Evolutionary conservation across 2,888 invertebrate species (phyloP).

Genomic region (Lordiphosa fenestrarum): DNA sequence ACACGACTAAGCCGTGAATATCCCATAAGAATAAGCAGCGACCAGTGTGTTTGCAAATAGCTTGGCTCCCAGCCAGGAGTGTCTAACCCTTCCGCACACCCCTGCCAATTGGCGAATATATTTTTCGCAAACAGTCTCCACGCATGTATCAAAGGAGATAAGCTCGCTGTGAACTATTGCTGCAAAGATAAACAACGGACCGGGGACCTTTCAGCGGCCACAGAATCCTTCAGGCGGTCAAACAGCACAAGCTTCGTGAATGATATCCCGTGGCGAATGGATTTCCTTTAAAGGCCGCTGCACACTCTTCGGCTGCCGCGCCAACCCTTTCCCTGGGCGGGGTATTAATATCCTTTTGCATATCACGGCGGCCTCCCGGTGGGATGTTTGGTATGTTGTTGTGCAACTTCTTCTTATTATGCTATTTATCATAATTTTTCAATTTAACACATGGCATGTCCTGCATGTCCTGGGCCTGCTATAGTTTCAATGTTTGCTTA

Average conservation of each 20-base stretch:
- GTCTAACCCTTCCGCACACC: conserved; percentile 63
- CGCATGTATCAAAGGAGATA: conserved; percentile 57
- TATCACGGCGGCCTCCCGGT: conserved; percentile 51
- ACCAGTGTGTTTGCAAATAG: too few relatives aligned
- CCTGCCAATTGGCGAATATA: conserved; percentile 40
- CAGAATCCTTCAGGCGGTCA: conserved; percentile 71
- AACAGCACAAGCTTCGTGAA: conserved; percentile 72
- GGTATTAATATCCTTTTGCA: conserved; percentile 63
- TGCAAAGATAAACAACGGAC: conserved; percentile 72
- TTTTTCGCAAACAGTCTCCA: conserved; percentile 67
- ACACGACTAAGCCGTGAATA: conserved; percentile 71
- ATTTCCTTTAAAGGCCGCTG: conserved; percentile 64
- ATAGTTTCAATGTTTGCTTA: conserved; percentile 65
- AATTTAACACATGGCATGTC: conserved; percentile 70
- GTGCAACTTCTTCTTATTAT: conserved; percentile 59
- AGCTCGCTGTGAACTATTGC: conserved; percentile 79
- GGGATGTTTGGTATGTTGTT: conserved; percentile 58
- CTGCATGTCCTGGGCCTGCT: conserved; percentile 17
- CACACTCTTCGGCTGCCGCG: conserved; percentile 47
- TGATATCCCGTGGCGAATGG: conserved; percentile 80
- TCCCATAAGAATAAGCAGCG: conserved; percentile 44
- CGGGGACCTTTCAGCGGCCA: conserved; percentile 9
- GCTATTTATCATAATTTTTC: conserved; percentile 80
- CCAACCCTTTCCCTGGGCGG: conserved; percentile 26
- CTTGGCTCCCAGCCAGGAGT: too few relatives aligned